phyloP scores from a whole-genome alignment of 2,888 invertebrate species.

The Drosophila borborema region DNA sequence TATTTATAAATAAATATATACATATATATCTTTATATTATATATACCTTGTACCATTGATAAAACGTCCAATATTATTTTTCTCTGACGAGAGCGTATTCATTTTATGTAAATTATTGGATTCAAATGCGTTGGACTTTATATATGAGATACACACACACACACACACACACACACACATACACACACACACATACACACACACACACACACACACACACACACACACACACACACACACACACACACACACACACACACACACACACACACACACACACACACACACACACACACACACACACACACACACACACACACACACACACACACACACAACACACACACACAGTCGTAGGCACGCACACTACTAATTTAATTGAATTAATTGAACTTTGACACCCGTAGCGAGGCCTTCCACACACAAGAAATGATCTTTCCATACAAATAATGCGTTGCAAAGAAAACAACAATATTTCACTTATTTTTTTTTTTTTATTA shows the following conservation, averaged over 20 bases:
- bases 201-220: slow-evolving; percentile 22
- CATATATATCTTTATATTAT: not conserved
- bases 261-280: slow-evolving; percentile 19
- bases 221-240: slow-evolving; percentile 19
- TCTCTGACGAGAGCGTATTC: slow-evolving; percentile 10
- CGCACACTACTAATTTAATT: slow-evolving; percentile 78
- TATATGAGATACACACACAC: not conserved
- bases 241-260: slow-evolving; percentile 12
- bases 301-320: slow-evolving; percentile 26
- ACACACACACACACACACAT: slow-evolving; percentile 33
- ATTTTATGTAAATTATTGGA: slow-evolving; percentile 16
- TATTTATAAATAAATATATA: slow-evolving; percentile 8
- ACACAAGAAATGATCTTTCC: slow-evolving; percentile 49
- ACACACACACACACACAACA: slow-evolving; percentile 23
- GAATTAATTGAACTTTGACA: slow-evolving; percentile 83
- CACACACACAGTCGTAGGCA: slow-evolving; percentile 8
- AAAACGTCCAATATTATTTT: slow-evolving; percentile 14
- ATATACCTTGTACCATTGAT: slow-evolving; percentile 1
- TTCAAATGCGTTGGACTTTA: slow-evolving; percentile 23
- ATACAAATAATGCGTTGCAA: slow-evolving; percentile 24
- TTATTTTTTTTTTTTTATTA: slow-evolving; percentile 2
- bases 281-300: slow-evolving; percentile 25
- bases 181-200: slow-evolving; percentile 26
- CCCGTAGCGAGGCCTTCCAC: slow-evolving; percentile 29
- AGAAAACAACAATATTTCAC: slow-evolving; percentile 3